Conservation (phyloP, 2,797 vertebrate genomes). For the Babyrousa celebensis region DNA sequence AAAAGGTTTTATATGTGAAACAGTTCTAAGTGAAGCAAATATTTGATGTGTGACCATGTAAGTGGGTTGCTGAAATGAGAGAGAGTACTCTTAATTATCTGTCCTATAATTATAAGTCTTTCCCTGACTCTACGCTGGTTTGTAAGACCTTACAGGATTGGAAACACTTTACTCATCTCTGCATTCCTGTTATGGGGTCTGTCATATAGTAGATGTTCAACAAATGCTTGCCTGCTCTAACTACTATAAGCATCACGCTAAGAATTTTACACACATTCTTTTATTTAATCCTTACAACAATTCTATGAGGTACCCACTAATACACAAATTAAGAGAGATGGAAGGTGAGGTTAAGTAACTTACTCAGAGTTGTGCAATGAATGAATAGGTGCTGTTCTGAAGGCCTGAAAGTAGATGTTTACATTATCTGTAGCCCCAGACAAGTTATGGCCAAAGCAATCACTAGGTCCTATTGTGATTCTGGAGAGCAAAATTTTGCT, state of each 20-base stretch:
- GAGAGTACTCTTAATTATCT: background rate
- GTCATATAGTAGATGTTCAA: background rate
- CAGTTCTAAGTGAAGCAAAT: conserved; percentile 56
- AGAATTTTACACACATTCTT: conserved; percentile 49
- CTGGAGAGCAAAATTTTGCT: conserved; percentile 59
- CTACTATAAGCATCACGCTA: conserved; percentile 22
- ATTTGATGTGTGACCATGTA: background rate
- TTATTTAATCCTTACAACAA: conserved; percentile 52
- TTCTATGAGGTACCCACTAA: conserved; percentile 14
- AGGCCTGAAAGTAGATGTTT: conserved; percentile 54
- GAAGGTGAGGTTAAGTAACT: conserved; percentile 67
- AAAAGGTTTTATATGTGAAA: conserved; percentile 50
- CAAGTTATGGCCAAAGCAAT: conserved; percentile 44
- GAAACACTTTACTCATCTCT: conserved; percentile 39
- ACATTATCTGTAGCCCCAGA: background rate
- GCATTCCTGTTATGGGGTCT: background rate
- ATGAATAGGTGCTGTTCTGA: conserved; percentile 51
- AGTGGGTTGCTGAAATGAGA: conserved; percentile 28
- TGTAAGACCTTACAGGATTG: conserved; percentile 17
- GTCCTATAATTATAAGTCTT: background rate
- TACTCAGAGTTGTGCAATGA: conserved; percentile 51
- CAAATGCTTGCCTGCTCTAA: conserved; percentile 25
- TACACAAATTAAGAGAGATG: conserved; percentile 54
- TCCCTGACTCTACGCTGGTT: background rate
- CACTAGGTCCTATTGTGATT: conserved; percentile 18